Evolutionary conservation across 2,113 vertebrate species (phyloP).

Genomic region (Scalopus aquaticus): DNA sequence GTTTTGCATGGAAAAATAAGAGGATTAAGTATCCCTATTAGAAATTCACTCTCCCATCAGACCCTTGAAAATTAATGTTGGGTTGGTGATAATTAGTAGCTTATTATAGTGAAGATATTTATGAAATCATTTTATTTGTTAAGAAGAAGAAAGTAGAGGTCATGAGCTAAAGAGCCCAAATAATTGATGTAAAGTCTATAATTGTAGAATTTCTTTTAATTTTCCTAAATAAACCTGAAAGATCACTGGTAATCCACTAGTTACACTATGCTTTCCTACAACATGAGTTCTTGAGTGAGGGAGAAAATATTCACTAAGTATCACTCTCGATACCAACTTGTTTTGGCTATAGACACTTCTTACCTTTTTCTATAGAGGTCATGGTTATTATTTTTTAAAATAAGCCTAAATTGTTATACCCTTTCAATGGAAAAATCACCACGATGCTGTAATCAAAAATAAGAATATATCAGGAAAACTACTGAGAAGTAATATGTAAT

Average conservation of each 20-base stretch:
- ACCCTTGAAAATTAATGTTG: not conserved
- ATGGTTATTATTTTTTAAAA: not conserved
- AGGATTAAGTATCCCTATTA: not conserved
- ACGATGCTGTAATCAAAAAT: not conserved
- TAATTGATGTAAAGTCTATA: not conserved
- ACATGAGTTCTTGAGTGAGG: not conserved
- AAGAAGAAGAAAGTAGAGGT: not conserved
- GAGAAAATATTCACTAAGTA: not conserved
- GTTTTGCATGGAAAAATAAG: not conserved
- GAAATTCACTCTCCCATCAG: not conserved
- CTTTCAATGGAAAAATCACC: slow-evolving; percentile 1
- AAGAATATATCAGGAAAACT: not conserved
- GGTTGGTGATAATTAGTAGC: not conserved
- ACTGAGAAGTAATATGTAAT: not conserved
- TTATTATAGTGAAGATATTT: not conserved
- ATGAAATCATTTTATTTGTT: not conserved
- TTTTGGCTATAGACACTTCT: not conserved
- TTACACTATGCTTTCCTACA: not conserved
- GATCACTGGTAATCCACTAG: not conserved
- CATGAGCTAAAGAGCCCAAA: not conserved
- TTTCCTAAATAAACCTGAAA: not conserved
- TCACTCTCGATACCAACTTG: not conserved
- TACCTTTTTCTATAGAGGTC: not conserved
- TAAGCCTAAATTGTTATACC: not conserved
- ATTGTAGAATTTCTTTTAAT: not conserved